Evolutionary conservation across 2,797 vertebrate species (phyloP), one percentile per base, ranked within the genome.

Genomic region (Parauchenoglanis ngamensis): DNA sequence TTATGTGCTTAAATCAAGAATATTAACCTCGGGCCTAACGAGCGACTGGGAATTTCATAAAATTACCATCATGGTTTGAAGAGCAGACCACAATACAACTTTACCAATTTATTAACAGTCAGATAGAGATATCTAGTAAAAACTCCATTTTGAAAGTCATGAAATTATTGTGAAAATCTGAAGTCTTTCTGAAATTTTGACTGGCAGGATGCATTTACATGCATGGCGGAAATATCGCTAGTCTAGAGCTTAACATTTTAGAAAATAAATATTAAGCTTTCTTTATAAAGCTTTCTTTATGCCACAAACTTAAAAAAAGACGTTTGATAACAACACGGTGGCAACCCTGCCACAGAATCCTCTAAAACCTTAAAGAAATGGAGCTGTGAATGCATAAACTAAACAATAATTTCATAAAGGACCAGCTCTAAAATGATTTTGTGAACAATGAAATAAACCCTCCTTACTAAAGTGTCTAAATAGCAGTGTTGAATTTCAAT

Each of bases 1-100:
- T 44, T 81, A 46, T 63, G 35, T 49, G 79, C 57, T 28, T 40
- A 35, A 40, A 57, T 79, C 76, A 57, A 79, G 28, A 79, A 35
- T 79, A 35, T 57, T 79, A 35, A 21, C 17, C 54, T 59, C 10
- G 10, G 8, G 1, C 56, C 19, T n/a, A 61, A n/a, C 35, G 54
- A 79, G 17, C 5, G 2, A 40, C 19, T 81, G 23, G 28, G 28
- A 81, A 17, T 81, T 46, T 44, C 2, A 44, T 80, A 7, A n/a
- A 61, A 44, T 15, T 46, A 8, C 31, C 23, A 40, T 40, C 31
- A 23, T 23, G 15, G 10, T 61, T 80, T 61, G 8, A 59, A 59
- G 11, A 65, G 23, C 57, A n/a, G 12, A 11, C 19, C 19, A 63
- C 5, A 44, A 25, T 63, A 23, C 78, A 40, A 61, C 77, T 40